phyloP scores from a whole-genome alignment of 1,140 invertebrate species.

The Papilio polyxenes region DNA sequence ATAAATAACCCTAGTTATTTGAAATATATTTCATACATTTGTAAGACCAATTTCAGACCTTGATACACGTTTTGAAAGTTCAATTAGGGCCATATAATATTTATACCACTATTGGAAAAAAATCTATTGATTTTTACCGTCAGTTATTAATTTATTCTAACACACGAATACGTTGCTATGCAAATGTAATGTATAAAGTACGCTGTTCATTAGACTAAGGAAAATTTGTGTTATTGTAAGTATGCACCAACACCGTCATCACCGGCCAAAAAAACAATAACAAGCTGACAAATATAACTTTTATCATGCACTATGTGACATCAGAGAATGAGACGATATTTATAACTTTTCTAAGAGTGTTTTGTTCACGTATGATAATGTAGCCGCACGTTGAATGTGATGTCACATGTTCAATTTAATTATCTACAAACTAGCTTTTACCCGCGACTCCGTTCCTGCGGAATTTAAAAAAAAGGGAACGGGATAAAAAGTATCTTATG shows the following conservation, averaged over 20 bases:
- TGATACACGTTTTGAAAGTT: too few relatives aligned
- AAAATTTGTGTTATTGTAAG: neutral
- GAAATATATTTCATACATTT: too few relatives aligned
- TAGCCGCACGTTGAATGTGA: neutral
- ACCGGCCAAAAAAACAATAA: conserved; percentile 55
- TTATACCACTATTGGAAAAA: too few relatives aligned
- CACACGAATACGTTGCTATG: too few relatives aligned
- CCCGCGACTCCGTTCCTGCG: too few relatives aligned
- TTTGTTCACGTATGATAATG: conserved; percentile 21
- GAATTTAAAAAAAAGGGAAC: too few relatives aligned
- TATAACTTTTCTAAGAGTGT: conserved; percentile 33
- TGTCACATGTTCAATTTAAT: neutral
- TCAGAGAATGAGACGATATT: conserved; percentile 21
- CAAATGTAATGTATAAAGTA: too few relatives aligned
- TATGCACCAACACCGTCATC: neutral
- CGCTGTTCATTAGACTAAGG: neutral
- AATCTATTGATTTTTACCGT: too few relatives aligned
- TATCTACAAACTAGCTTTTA: neutral
- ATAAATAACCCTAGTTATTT: neutral
- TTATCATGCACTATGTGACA: conserved; percentile 46
- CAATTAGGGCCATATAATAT: too few relatives aligned
- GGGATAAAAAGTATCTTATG: too few relatives aligned
- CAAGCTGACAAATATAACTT: conserved; percentile 53
- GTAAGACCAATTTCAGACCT: too few relatives aligned
- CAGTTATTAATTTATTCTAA: too few relatives aligned